Percentiles rank a stretch among this genome's conserved stretches.
These are phyloP conservation scores for Drosophila nigrodunni DNA, from an alignment of 1,140 invertebrate species.

Conservation along the genomic window DNA sequence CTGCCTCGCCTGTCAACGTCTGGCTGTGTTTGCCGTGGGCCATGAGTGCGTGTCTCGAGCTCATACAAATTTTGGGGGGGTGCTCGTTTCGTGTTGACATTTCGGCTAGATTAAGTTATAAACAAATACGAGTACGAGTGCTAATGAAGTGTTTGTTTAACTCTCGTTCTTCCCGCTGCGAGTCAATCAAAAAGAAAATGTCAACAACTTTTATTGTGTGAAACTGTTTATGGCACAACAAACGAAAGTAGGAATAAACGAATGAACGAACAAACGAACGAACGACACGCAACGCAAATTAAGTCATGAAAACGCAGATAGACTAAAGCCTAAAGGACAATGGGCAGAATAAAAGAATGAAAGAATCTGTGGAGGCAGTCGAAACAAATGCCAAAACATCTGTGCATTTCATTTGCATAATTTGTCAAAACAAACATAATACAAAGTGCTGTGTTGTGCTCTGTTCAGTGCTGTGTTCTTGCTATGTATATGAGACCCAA, in stretches of 20 bases:
- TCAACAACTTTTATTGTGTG: slow-evolving; percentile 81
- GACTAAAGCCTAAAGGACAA: slow-evolving; percentile 29
- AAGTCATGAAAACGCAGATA: slow-evolving; percentile 69
- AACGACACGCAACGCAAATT: slow-evolving; percentile 73
- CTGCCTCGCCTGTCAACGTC: background rate
- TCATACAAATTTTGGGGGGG: slow-evolving; percentile 59
- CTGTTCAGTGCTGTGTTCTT: no score
- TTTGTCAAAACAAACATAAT: slow-evolving; percentile 78
- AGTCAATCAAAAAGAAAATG: slow-evolving; percentile 44
- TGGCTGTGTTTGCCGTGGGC: background rate
- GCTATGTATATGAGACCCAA: slow-evolving; percentile 30
- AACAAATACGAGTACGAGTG: slow-evolving; percentile 76
- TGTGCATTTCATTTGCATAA: slow-evolving; percentile 75
- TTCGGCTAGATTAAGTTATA: slow-evolving; percentile 78
- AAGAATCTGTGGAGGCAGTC: background rate
- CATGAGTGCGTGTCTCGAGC: slow-evolving; percentile 60
- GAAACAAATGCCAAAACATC: slow-evolving; percentile 16
- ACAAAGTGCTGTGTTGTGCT: slow-evolving; percentile 46
- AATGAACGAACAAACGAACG: slow-evolving; percentile 56
- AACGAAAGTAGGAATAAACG: slow-evolving; percentile 26
- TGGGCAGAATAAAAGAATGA: slow-evolving; percentile 13
- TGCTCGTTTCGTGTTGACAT: slow-evolving; percentile 60
- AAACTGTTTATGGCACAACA: slow-evolving; percentile 69
- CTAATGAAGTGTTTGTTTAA: slow-evolving; percentile 80
- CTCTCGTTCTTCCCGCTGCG: slow-evolving; percentile 17